Evolutionary conservation across 53 echinoderm and acorn worm genomes (phyloP), one percentile per base, ranked within the genome.

Genomic region (Astropecten irregularis): DNA sequence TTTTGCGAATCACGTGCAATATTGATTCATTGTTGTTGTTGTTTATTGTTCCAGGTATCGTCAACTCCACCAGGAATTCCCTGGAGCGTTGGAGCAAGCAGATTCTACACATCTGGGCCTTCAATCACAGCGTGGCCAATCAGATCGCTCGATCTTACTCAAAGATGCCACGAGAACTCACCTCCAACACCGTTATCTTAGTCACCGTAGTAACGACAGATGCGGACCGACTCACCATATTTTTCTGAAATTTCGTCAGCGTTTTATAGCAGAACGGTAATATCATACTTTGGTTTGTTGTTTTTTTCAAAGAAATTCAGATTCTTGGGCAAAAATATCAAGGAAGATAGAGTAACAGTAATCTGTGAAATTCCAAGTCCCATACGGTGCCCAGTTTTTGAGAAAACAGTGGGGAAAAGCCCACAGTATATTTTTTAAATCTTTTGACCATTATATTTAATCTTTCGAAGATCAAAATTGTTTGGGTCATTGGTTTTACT

Each of bases 41-140:
- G 4, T 51, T 58, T 19, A 40, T n/a, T 48, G 49, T 59, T 58
- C n/a, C 70, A 99, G 99, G 99, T 25, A 90, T 99, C 38, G 40
- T 88, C 11, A 90, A 86, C 44, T 92, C 99, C 27, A 89, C 90
- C 46, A 71, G 90, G 44, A 99, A 99, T 59, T 81, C 92, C 1
- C 21, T 95, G 69, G 99, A 99, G 19, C 60, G 82, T 3, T 99
- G 99, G 99, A 82, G 71, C 68, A 99, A 95, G 40, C 94, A 94
- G 79, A 81, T 99, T 26, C 88, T 99, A 40, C 99, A 99, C 83
- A 72, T 99, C 40, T 99, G 99, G 99, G 94, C 95, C 0, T 71
- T 83, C 13, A 86, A 94, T 35, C 34, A 58, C 16, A 76, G 77
- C 50, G 92, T 90, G 50, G 99, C 94, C 22, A 66, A 88, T 22